phyloP scores from a whole-genome alignment of 2,888 invertebrate species.

The Ochropleura plecta region DNA sequence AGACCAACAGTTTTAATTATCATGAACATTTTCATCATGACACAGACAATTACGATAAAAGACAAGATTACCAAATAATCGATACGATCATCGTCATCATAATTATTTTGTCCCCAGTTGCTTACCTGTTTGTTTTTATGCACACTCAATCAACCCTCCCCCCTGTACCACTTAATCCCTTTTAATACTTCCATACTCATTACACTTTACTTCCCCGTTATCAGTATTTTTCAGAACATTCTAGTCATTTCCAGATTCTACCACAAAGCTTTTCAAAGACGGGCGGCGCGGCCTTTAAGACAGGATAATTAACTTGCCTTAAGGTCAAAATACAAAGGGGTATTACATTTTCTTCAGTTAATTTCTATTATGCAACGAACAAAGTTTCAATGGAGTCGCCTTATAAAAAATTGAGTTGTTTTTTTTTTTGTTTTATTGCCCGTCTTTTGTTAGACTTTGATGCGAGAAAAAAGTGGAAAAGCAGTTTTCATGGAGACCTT shows the following conservation, averaged over 20 bases:
- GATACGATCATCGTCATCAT: too few relatives aligned
- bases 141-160: background rate
- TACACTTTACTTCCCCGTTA: background rate
- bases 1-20: too few relatives aligned
- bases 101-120: background rate
- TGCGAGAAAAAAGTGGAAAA: background rate
- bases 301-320: constrained; percentile 58
- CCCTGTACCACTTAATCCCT: background rate
- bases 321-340: constrained; percentile 53
- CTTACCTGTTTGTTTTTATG: background rate
- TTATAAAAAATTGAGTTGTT: background rate
- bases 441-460: constrained; percentile 15
- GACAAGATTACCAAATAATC: too few relatives aligned
- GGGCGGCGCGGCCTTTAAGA: constrained; percentile 30
- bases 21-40: too few relatives aligned
- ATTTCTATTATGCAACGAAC: constrained; percentile 33
- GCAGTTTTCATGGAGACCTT: background rate
- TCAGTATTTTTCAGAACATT: constrained; percentile 31
- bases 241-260: constrained; percentile 15
- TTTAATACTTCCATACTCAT: background rate
- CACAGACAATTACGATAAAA: too few relatives aligned
- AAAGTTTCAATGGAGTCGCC: constrained; percentile 3
- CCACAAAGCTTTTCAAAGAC: constrained; percentile 53
- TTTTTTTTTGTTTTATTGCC: constrained; percentile 19
- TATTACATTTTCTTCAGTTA: constrained; percentile 38